Base-by-base conservation (phyloP, 2,113 vertebrate genomes). In the Leptobrachium leishanense region DNA sequence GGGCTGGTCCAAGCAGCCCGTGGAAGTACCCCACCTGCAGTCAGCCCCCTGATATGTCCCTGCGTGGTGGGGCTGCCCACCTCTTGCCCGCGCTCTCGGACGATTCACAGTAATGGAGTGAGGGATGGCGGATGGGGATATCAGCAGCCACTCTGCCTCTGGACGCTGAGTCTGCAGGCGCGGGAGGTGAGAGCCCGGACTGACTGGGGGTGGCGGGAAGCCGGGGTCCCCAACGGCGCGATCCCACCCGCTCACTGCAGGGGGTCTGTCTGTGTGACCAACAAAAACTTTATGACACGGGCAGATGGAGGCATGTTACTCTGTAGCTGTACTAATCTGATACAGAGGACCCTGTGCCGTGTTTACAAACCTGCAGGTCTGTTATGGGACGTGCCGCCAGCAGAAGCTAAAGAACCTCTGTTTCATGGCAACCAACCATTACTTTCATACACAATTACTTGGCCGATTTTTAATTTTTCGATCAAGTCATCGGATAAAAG, bases 91-190 rank as follows among this genome's bases (percentile, higher is more conserved):
- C 15, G 12, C 50, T 6, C 11, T 1, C 15, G n/a, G 20, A 53
- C 10, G 12, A 10, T 5, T 6, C 10, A 41, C 3, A 31, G 2
- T 42, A 54, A 54, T 72, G 68, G 68, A 65, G 59, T 50, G 44
- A 59, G 20, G 20, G 9, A 8, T 42, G 68, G 54, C 1, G 10
- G n/a, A 62, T 54, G 55, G 39, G 55, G 50, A 10, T 5, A n/a
- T 15, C n/a, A 40, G 43, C 65, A 54, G 74, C 50, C 70, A 46
- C 64, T 63, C 55, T 44, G 55, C 68, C 74, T 76, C 46, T 55
- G 44, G 2, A 1, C 43, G 6, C 50, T 31, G 46, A 39, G 67
- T 67, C 13, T 6, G 68, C 31, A 63, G 68, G 12, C 68, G 53
- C 41, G 68, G 68, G 68, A 78, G 68, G 76, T 78, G 53, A 72